Conservation (phyloP, 2,113 vertebrate genomes). For the Verasper variegatus region DNA sequence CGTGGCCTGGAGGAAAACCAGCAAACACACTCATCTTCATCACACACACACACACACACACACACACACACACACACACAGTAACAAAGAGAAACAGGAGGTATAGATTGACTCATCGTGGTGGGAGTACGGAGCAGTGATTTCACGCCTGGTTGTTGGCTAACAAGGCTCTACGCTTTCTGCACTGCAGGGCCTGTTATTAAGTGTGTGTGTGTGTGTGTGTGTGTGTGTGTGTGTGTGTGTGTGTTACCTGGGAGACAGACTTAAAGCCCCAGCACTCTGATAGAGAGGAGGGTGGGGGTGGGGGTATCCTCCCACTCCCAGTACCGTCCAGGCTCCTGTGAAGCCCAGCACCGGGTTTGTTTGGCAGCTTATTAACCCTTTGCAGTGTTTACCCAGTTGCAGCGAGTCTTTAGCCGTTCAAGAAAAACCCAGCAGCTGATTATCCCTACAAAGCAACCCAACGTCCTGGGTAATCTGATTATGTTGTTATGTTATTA, state of each 20-base stretch:
- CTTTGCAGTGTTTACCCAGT: conserved; percentile 45
- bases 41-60: conserved; percentile 9
- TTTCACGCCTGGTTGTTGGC: conserved; percentile 78
- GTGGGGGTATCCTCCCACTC: background rate
- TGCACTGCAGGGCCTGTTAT: conserved; percentile 72
- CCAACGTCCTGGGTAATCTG: conserved; percentile 37
- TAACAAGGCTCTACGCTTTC: conserved; percentile 72
- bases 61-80: conserved; percentile 35
- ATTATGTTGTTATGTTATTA: conserved; percentile 61
- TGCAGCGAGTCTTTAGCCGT: conserved; percentile 33
- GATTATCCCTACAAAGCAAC: conserved; percentile 25
- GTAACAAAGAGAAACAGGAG: conserved; percentile 66
- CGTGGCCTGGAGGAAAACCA: conserved; percentile 69
- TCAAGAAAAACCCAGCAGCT: conserved; percentile 30
- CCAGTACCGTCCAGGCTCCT: conserved; percentile 16
- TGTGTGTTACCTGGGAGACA: conserved; percentile 62
- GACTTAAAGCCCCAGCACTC: conserved; percentile 48
- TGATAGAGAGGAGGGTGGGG: conserved; percentile 15
- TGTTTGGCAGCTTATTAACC: conserved; percentile 62
- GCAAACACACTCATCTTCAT: conserved; percentile 48
- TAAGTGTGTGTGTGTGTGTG: conserved; percentile 35
- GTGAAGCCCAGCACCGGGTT: conserved; percentile 39
- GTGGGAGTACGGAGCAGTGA: conserved; percentile 73
- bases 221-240: conserved; percentile 26
- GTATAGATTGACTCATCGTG: conserved; percentile 76